A percentile compares a stretch with the other conserved stretches of the same genome.
These are phyloP conservation scores for Stictocephala bisonia DNA, from an alignment of 2,888 invertebrate genomes.

Conservation along the genomic window DNA sequence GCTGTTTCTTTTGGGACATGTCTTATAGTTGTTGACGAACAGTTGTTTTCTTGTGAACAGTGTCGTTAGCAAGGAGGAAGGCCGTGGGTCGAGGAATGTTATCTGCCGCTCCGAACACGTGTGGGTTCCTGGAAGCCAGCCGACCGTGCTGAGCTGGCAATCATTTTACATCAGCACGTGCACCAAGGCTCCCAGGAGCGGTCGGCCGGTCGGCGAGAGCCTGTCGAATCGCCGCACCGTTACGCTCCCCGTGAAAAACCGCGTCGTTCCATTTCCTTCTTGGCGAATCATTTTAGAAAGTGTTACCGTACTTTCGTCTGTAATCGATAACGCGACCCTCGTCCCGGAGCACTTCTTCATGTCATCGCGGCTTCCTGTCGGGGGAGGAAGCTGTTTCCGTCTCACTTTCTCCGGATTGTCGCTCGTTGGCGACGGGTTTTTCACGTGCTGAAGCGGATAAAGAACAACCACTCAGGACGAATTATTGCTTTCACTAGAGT, in stretches of 20 bases:
- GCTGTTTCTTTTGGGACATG: too few species aligned
- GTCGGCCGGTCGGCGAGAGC: constrained; percentile 19
- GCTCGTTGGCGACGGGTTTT: too few species aligned
- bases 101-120: too few species aligned
- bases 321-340: constrained; percentile 22
- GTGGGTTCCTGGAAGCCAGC: too few species aligned
- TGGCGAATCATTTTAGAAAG: constrained; percentile 42
- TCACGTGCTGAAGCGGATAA: too few species aligned
- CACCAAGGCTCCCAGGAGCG: too few species aligned
- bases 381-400: neutral
- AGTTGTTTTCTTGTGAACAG: too few species aligned
- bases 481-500: too few species aligned
- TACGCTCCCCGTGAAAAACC: constrained; percentile 27
- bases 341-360: neutral
- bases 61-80: too few species aligned
- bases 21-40: too few species aligned
- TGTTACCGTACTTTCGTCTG: constrained; percentile 25
- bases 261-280: constrained; percentile 2
- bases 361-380: neutral
- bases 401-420: neutral
- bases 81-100: neutral
- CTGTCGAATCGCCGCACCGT: constrained; percentile 25
- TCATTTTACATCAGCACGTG: neutral
- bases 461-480: too few species aligned
- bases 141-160: too few species aligned